phyloP scores from a whole-genome alignment of 1,140 invertebrate genomes.

The Globodera ellingtonae region DNA sequence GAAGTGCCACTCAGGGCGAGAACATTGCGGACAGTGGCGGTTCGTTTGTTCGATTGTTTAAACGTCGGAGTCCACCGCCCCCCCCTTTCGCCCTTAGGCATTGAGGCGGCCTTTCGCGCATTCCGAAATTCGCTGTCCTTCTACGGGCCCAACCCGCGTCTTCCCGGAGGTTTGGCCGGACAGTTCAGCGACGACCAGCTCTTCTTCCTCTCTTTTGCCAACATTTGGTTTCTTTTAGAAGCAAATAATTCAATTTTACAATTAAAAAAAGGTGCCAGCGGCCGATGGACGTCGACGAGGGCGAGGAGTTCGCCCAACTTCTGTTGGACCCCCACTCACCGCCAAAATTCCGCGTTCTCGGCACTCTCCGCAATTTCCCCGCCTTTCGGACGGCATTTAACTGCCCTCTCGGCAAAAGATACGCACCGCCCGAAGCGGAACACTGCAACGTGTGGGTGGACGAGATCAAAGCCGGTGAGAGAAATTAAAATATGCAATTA shows the following conservation, averaged over 20 bases:
- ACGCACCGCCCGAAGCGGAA: constrained; percentile 41
- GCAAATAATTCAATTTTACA: not conserved
- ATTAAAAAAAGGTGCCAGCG: not conserved
- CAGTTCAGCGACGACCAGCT: constrained; percentile 58
- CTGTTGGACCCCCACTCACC: constrained; percentile 51
- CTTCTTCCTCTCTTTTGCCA: constrained; percentile 51
- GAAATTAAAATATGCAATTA: not conserved
- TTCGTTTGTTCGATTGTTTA: not conserved
- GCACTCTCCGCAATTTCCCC: constrained; percentile 54
- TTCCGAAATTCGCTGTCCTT: constrained; percentile 43
- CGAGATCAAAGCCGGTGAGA: constrained; percentile 19
- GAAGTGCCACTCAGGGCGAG: constrained; percentile 86
- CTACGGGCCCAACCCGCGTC: constrained; percentile 42
- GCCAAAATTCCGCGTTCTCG: constrained; percentile 35
- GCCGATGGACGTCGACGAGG: constrained; percentile 21
- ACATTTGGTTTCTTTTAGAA: constrained; percentile 43
- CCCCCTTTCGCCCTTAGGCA: constrained; percentile 34
- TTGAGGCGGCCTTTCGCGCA: constrained; percentile 53
- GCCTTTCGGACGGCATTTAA: constrained; percentile 61
- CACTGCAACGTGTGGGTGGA: constrained; percentile 61
- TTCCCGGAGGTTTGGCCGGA: constrained; percentile 40
- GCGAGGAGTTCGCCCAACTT: constrained; percentile 34
- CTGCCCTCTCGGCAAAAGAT: constrained; percentile 41
- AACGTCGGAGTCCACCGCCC: no score
- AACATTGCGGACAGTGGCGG: constrained; percentile 92